Evolutionary conservation across 2,888 invertebrate genomes (phyloP), one percentile per base, ranked within the genome.

Genomic region (Sinohyriopsis cumingii): DNA sequence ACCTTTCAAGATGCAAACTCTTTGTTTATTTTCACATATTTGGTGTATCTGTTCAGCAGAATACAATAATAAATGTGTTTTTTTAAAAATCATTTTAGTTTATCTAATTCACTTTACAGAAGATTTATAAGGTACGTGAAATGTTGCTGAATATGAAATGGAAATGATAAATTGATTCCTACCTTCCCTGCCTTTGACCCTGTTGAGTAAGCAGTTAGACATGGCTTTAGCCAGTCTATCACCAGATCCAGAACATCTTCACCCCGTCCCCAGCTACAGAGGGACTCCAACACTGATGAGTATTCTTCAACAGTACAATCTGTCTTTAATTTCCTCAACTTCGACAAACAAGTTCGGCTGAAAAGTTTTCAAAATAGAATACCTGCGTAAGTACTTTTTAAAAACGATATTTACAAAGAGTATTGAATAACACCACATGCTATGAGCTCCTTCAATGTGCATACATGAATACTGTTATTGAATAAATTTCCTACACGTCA

Each of bases 281-380:
- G 73, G 19, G 83, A 77, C 61, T 82, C 83, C 55, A 87, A 72
- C 22, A 84, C 68, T 33, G 69, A 75, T 12, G 72, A 72, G 59
- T 79, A 85, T 15, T 82, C 84, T 9, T 78, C 77, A 33, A 71
- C 74, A 9, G 55, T 65, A 53, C 69, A 75, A 5, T 79, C 77
- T 22, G 59, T 63, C 0, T 76, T 68, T 81, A 85, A 74, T 57
- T 73, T 75, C 9, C 80, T 75, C 57, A 87, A 76, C 72, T 83
- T 84, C 3, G 86, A 83, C 68, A 86, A 57, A 73, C 80, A 83
- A 55, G 78, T 79, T 20, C 81, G 81, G 75, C 87, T 86, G 69
- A 20, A 75, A 70, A 53, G 24, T 62, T n/a, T n/a, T n/a, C 19
- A 1, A 45, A 25, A 56, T n/a, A n/a, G n/a, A 57, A 57, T 18